Percentiles rank a stretch among this genome's conserved stretches.
phyloP scores from a whole-genome alignment of 2,113 vertebrate species.

The Elanoides forficatus region DNA sequence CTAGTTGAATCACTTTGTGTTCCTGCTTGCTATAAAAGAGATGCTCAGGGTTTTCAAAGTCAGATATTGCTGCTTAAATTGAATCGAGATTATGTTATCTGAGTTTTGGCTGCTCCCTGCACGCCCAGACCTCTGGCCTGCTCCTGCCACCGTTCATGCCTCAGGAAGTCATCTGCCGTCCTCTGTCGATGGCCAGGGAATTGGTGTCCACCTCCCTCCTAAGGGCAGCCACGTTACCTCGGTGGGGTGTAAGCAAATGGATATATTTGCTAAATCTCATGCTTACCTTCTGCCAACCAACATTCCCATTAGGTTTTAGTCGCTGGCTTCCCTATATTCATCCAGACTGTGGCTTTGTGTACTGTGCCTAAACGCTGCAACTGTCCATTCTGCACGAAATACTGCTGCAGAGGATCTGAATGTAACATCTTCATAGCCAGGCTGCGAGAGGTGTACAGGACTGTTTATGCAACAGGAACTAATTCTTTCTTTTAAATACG shows the following conservation, averaged over 20 bases:
- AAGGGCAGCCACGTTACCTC: fast-evolving
- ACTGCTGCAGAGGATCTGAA: neutral
- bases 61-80: neutral
- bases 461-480: neutral
- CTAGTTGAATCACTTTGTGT: neutral
- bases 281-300: neutral
- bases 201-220: neutral
- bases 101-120: neutral
- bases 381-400: neutral
- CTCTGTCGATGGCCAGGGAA: neutral
- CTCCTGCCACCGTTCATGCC: neutral
- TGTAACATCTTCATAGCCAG: neutral
- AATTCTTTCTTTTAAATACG: constrained; percentile 31
- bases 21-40: neutral
- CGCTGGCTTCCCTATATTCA: neutral
- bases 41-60: neutral
- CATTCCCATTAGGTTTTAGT: neutral
- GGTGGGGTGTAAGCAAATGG: neutral
- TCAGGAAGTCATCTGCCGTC: neutral
- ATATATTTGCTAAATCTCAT: neutral
- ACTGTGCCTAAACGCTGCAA: neutral
- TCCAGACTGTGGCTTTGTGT: neutral
- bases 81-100: neutral
- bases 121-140: neutral
- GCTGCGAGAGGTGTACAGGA: neutral